These are phyloP conservation scores for Apostichopus californicus DNA, from an alignment of 35 echinoderm and acorn worm species.

Conservation along the genomic window DNA sequence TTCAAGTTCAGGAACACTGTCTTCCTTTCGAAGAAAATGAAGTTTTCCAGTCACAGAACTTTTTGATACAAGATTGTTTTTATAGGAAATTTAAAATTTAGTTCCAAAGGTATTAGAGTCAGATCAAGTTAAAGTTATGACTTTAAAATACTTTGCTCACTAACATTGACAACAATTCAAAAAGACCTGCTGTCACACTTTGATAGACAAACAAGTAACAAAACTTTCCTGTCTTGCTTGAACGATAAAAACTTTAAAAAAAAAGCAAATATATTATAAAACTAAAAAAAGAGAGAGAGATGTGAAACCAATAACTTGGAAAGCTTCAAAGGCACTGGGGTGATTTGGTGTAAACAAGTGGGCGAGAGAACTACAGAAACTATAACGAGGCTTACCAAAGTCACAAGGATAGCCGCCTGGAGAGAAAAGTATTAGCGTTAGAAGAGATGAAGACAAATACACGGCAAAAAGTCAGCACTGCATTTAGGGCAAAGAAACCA, in stretches of 20 bases:
- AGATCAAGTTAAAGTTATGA: too few relatives aligned
- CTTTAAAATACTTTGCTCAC: too few relatives aligned
- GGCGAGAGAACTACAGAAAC: not conserved
- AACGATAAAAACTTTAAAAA: not conserved
- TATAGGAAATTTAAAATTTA: too few relatives aligned
- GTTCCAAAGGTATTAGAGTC: too few relatives aligned
- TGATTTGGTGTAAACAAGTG: not conserved
- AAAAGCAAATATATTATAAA: constrained; percentile 8
- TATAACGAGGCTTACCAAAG: constrained; percentile 46
- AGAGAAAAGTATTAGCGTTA: constrained; percentile 38
- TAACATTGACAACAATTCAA: too few relatives aligned
- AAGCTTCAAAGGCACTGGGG: constrained; percentile 34
- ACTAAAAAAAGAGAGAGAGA: not conserved
- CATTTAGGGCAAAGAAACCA: not conserved
- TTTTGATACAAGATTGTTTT: too few relatives aligned
- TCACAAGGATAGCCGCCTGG: constrained; percentile 54
- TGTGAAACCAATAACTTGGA: not conserved
- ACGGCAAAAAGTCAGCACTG: not conserved
- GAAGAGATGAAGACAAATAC: not conserved
- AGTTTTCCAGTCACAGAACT: too few relatives aligned
- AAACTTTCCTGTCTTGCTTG: not conserved
- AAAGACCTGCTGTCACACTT: too few relatives aligned
- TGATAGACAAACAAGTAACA: not conserved
- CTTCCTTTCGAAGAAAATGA: too few relatives aligned
- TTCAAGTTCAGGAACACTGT: too few relatives aligned